Evolutionary conservation across 2,888 invertebrate species (phyloP).

Genomic region (Asteroscopus sphinx): DNA sequence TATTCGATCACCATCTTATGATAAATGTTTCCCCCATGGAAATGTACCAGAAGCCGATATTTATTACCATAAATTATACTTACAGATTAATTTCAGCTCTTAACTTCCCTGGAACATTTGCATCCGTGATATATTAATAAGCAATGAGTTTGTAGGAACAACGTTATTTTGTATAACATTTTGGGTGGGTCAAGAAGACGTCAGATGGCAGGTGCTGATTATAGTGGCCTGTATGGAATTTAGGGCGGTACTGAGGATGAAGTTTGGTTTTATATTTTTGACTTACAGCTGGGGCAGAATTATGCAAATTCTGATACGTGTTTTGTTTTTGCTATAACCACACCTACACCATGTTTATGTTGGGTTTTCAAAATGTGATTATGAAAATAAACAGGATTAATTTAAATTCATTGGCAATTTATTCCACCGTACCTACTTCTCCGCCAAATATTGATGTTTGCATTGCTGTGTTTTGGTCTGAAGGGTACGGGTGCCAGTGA

Average conservation of each 20-base stretch:
- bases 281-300: constrained; percentile 11
- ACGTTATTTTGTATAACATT: constrained; percentile 47
- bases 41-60: constrained; percentile 73
- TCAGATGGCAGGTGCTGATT: constrained; percentile 47
- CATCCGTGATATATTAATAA: constrained; percentile 57
- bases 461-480: too few species aligned
- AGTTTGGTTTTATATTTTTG: constrained; percentile 22
- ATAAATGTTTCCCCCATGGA: constrained; percentile 77
- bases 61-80: constrained; percentile 84
- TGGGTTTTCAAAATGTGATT: not conserved
- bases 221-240: constrained; percentile 27
- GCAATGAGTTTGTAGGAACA: constrained; percentile 50
- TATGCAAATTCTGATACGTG: constrained; percentile 35
- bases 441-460: too few species aligned
- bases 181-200: constrained; percentile 33
- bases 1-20: constrained; percentile 77
- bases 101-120: constrained; percentile 54
- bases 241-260: constrained; percentile 10
- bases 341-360: not conserved
- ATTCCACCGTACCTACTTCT: too few species aligned
- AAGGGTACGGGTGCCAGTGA: too few species aligned
- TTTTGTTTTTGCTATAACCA: not conserved
- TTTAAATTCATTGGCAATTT: too few species aligned
- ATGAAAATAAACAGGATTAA: too few species aligned
- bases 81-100: constrained; percentile 74